Evolutionary conservation across 1,140 invertebrate genomes (phyloP), one percentile per base, ranked within the genome.

Genomic region (Eubasilissa regina): DNA sequence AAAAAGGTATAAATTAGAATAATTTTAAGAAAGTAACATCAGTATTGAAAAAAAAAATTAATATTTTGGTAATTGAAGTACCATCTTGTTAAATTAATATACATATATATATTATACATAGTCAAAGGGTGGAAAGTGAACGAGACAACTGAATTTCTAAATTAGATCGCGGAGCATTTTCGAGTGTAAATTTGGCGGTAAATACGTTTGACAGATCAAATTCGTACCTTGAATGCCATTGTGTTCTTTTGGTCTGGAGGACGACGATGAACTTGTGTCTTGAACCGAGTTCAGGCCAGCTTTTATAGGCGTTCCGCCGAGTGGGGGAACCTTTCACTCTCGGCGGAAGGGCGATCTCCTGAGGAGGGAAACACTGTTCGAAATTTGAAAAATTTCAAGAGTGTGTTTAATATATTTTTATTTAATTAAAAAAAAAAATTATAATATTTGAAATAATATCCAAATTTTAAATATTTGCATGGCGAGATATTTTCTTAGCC

Each of bases 151-250:
- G 12, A 43, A 45, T 15, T 66, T 66, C 43, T 3, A 4, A 10
- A 47, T 66, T 66, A 10, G 25, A 45, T 0, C 60, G 43, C 62
- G 43, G 10, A 13, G 10, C 35, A 58, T 35, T 3, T 56, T 56
- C 15, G 11, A 3, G 10, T 17, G 1, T 56, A 56, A 7, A 15
- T 66, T 66, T 51, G 66, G 47, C 66, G 66, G 66, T 70, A 70
- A 70, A 51, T 70, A 47, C 53, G 53, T 62, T 68, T 19, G 47
- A 47, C 64, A 68, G 53, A 60, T 11, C 4, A 43, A 51, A 77
- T 70, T 64, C 76, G 25, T 78, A 78, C 76, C 76, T 78, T 78
- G 76, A 78, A 78, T 43, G 76, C 76, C 76, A 78, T 78, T 78
- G 76, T 72, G 76, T 55, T 77, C 35, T 35, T 35, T 35, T 45